Evolutionary conservation across 1,140 invertebrate species (phyloP).

Genomic region (Patella vulgata): DNA sequence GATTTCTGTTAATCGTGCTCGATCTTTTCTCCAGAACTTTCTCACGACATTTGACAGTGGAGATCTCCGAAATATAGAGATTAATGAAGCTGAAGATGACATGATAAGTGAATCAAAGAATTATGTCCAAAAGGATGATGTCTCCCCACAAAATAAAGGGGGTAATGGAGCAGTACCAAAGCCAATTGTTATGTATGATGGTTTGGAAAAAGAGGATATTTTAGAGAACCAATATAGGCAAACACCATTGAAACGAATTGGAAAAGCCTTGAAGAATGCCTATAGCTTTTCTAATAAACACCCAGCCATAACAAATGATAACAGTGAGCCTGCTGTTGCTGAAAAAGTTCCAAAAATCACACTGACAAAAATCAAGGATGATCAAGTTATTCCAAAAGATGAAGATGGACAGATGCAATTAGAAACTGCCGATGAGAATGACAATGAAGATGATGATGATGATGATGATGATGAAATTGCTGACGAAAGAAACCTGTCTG

Average conservation of each 20-base stretch:
- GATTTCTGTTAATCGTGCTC: conserved; percentile 18
- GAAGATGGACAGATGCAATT: neutral
- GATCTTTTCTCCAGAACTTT: conserved; percentile 27
- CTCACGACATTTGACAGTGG: conserved; percentile 12
- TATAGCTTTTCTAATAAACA: neutral
- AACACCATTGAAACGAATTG: neutral
- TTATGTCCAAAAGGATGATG: neutral
- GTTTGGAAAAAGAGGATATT: conserved; percentile 13
- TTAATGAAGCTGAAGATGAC: neutral
- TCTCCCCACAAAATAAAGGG: neutral
- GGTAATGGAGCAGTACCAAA: conserved; percentile 6
- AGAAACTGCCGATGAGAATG: neutral
- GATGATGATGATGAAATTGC: conserved; percentile 7
- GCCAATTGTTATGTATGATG: conserved; percentile 21
- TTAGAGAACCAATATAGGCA: neutral
- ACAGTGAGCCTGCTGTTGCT: neutral
- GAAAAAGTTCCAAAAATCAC: neutral
- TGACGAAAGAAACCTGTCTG: neutral
- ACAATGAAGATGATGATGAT: neutral
- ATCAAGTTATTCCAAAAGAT: neutral
- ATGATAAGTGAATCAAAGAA: conserved; percentile 2
- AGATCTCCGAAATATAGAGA: neutral
- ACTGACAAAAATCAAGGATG: neutral
- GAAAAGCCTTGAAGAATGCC: neutral
- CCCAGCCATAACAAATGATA: neutral